Conservation (phyloP, 2,888 invertebrate species). For the Fragum whitleyi region DNA sequence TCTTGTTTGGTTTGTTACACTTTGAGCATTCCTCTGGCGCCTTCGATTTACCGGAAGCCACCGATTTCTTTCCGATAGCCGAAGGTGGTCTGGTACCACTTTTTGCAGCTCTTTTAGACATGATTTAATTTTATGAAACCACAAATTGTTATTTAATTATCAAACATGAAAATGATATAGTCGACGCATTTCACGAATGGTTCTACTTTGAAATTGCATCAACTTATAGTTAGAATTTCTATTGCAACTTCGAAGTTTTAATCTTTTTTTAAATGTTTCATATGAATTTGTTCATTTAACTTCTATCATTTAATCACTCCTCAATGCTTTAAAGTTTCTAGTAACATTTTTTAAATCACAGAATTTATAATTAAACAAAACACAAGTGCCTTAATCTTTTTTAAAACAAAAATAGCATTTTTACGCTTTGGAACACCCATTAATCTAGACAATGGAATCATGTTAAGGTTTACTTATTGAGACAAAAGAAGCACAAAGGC, state of each 20-base stretch:
- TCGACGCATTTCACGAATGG: too few relatives aligned
- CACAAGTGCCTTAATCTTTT: neutral
- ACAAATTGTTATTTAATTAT: too few relatives aligned
- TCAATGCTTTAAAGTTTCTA: too few relatives aligned
- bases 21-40: slow-evolving; percentile 42
- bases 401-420: neutral
- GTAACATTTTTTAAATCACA: too few relatives aligned
- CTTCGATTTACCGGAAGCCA: slow-evolving; percentile 11
- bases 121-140: neutral
- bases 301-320: too few relatives aligned
- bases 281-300: too few relatives aligned
- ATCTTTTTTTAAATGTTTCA: too few relatives aligned
- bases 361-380: too few relatives aligned
- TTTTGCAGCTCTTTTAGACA: slow-evolving; percentile 12
- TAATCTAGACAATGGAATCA: neutral
- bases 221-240: too few relatives aligned
- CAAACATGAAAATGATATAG: too few relatives aligned
- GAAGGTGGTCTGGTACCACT: neutral
- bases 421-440: neutral
- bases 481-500: neutral
- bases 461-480: neutral
- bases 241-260: too few relatives aligned
- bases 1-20: slow-evolving; percentile 46
- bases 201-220: too few relatives aligned
- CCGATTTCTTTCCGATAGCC: slow-evolving; percentile 1